Percentiles rank a stretch among this genome's conserved stretches.
These are phyloP conservation scores for Aphis craccivora DNA, from an alignment of 1,140 invertebrate genomes.

Conservation along the genomic window DNA sequence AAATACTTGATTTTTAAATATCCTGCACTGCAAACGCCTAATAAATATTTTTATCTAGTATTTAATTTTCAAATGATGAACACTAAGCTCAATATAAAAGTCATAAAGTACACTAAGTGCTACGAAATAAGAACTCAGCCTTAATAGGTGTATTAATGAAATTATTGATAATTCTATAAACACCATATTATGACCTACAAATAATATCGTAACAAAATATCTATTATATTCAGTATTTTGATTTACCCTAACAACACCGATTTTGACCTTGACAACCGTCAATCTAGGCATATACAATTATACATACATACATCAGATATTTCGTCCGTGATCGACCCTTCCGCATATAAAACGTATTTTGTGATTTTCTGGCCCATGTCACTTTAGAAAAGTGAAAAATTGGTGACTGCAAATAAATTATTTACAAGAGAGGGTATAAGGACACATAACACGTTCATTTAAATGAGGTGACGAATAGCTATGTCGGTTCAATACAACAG, in stretches of 20 bases:
- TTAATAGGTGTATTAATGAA: neutral
- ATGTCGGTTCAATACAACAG: neutral
- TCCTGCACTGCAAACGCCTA: neutral
- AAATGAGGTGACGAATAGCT: neutral
- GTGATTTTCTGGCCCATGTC: neutral
- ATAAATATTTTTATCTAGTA: too few relatives aligned
- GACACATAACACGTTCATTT: neutral
- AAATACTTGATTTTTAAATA: neutral
- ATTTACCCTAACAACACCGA: neutral
- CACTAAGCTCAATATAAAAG: too few relatives aligned
- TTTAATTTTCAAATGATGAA: too few relatives aligned
- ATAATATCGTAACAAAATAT: neutral
- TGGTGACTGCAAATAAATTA: neutral
- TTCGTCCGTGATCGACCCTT: neutral
- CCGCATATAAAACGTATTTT: neutral
- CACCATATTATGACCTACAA: neutral
- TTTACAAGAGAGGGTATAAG: neutral
- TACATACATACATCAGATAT: neutral
- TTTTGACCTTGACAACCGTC: neutral
- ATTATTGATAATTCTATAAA: neutral
- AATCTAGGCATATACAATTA: neutral
- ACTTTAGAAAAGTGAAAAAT: neutral
- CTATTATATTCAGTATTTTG: neutral
- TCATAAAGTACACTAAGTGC: too few relatives aligned
- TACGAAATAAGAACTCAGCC: neutral